Percentiles rank a stretch among this genome's conserved stretches.
phyloP scores from a whole-genome alignment of 2,888 invertebrate species.

The Oeneis ivallda region DNA sequence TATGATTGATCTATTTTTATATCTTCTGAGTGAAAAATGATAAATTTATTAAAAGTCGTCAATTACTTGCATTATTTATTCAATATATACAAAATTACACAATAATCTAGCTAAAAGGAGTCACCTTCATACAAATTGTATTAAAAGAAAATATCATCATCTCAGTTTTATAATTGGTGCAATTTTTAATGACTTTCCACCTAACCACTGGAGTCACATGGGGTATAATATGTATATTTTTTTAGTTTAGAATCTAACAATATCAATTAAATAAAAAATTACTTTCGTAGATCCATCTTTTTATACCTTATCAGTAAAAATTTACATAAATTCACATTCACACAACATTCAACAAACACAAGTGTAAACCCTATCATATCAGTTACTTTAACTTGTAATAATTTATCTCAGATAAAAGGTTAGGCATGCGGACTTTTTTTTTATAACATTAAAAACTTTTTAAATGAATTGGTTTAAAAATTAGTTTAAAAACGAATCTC shows the following conservation, averaged over 20 bases:
- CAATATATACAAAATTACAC: conserved; percentile 39
- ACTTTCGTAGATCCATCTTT: neutral
- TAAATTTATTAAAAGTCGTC: conserved; percentile 15
- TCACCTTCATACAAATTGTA: conserved; percentile 51
- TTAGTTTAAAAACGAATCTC: no score
- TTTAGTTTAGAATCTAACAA: neutral
- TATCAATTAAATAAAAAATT: conserved; percentile 11
- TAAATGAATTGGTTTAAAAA: neutral
- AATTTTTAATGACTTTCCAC: conserved; percentile 31
- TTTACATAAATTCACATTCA: conserved; percentile 5
- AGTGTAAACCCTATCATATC: neutral
- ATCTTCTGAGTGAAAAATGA: no score
- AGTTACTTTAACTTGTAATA: neutral
- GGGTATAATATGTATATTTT: neutral
- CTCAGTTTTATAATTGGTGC: conserved; percentile 54
- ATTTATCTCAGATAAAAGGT: conserved; percentile 3
- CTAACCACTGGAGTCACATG: neutral
- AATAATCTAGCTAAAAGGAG: conserved; percentile 15
- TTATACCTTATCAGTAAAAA: conserved; percentile 10
- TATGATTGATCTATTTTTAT: no score
- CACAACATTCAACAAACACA: neutral
- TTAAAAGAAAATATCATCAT: conserved; percentile 52
- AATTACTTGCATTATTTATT: conserved; percentile 32
- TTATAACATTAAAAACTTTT: neutral
- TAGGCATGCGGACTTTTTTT: neutral